Evolutionary conservation across 2,113 vertebrate species (phyloP).

Genomic region (Sturnira hondurensis): DNA sequence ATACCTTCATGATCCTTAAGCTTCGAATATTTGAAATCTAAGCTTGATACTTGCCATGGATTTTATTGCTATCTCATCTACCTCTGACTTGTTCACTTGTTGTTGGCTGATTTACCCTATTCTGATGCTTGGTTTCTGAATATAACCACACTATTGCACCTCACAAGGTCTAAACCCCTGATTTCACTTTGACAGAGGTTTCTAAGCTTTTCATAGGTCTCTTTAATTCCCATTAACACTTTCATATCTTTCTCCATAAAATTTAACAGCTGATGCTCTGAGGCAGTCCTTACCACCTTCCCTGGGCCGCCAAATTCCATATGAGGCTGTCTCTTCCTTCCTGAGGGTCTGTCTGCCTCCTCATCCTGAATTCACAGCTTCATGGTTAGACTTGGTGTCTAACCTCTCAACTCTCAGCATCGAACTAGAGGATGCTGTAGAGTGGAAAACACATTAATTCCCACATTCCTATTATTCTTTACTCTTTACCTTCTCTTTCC

Average conservation of each 20-base stretch:
- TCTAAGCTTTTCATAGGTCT: background rate
- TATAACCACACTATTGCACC: background rate
- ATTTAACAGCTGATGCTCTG: background rate
- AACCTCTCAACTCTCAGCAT: background rate
- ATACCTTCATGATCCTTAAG: background rate
- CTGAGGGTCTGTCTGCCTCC: background rate
- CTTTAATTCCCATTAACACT: background rate
- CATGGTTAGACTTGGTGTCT: no score
- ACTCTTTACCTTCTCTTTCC: background rate
- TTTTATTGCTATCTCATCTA: background rate
- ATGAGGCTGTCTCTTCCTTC: background rate
- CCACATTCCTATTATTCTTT: background rate
- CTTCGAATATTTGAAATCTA: background rate
- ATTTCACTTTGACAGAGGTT: background rate
- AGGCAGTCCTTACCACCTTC: background rate
- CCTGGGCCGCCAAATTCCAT: background rate
- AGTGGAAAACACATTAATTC: background rate
- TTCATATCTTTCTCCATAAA: background rate
- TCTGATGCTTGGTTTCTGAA: background rate
- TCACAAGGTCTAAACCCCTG: background rate
- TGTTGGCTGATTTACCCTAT: background rate
- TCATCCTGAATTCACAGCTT: background rate
- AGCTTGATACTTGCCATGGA: background rate
- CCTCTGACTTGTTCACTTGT: background rate
- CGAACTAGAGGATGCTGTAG: background rate